Evolutionary conservation across 2,888 invertebrate species (phyloP).

Genomic region (Aspidiotus rigidus): DNA sequence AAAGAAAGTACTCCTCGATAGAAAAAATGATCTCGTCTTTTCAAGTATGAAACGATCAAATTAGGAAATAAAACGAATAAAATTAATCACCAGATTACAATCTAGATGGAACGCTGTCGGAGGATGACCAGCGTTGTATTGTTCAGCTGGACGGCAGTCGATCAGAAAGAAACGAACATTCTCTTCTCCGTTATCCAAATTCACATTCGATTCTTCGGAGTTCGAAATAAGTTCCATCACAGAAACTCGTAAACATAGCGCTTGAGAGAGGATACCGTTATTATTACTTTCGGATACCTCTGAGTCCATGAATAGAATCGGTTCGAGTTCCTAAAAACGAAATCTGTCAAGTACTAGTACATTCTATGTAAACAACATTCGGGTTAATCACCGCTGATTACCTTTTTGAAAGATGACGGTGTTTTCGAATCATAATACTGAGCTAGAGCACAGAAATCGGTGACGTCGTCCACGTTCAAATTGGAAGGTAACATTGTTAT

Average conservation of each 20-base stretch:
- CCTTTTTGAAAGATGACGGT: slow-evolving; percentile 83
- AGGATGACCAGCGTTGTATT: slow-evolving; percentile 93
- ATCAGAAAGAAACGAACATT: slow-evolving; percentile 83
- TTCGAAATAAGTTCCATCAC: slow-evolving; percentile 82
- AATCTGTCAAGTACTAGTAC: not conserved
- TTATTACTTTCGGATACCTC: slow-evolving; percentile 3
- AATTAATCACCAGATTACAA: slow-evolving; percentile 63
- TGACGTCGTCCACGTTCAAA: slow-evolving; percentile 85
- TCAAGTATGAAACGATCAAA: slow-evolving; percentile 74
- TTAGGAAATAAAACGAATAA: not conserved
- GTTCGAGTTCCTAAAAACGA: slow-evolving; percentile 14
- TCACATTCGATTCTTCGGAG: slow-evolving; percentile 45
- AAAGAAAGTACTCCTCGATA: no score
- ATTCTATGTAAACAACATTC: not conserved
- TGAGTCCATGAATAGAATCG: slow-evolving; percentile 13
- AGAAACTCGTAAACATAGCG: slow-evolving; percentile 90
- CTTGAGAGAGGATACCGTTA: slow-evolving; percentile 59
- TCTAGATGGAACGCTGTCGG: slow-evolving; percentile 97
- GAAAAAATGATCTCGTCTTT: slow-evolving; percentile 86
- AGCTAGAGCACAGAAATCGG: slow-evolving; percentile 94
- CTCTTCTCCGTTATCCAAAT: slow-evolving; percentile 42
- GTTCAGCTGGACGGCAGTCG: slow-evolving; percentile 92
- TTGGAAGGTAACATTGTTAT: slow-evolving; percentile 71
- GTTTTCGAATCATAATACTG: slow-evolving; percentile 90
- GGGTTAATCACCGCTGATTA: slow-evolving; percentile 39